Evolutionary conservation across 2,888 invertebrate genomes (phyloP).

Genomic region (Lasioglossum marginatum): DNA sequence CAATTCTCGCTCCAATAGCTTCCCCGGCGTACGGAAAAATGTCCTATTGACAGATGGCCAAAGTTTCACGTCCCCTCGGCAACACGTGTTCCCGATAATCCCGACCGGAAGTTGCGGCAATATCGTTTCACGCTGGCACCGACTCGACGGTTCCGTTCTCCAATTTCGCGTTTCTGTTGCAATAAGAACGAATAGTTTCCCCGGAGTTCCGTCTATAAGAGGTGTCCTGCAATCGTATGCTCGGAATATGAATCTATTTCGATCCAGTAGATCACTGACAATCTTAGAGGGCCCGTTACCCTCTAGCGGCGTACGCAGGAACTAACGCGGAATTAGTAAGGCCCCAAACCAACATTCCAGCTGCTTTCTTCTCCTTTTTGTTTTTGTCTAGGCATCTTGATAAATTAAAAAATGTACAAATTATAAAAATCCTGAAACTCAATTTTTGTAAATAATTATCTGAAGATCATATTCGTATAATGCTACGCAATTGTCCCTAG

Average conservation of each 20-base stretch:
- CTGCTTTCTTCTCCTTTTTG: no score
- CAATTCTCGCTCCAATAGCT: background rate
- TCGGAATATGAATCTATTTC: background rate
- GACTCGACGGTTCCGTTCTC: background rate
- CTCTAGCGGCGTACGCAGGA: no score
- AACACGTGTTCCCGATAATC: background rate
- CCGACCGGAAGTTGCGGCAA: background rate
- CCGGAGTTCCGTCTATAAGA: background rate
- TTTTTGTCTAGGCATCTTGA: no score
- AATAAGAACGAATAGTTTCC: conserved; percentile 10
- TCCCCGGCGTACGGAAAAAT: background rate
- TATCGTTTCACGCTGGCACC: conserved; percentile 2
- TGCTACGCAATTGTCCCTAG: no score
- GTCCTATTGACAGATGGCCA: background rate
- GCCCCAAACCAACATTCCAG: no score
- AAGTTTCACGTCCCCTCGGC: background rate
- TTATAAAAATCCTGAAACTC: no score
- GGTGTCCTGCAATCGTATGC: background rate
- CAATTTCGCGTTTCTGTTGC: conserved; percentile 24
- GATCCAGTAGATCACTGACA: no score
- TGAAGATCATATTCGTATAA: no score
- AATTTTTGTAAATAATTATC: no score
- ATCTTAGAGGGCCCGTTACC: no score
- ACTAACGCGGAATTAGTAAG: no score
- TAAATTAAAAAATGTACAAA: no score